Evolutionary conservation across 2,113 vertebrate species (phyloP).

Genomic region (Mesocricetus auratus): DNA sequence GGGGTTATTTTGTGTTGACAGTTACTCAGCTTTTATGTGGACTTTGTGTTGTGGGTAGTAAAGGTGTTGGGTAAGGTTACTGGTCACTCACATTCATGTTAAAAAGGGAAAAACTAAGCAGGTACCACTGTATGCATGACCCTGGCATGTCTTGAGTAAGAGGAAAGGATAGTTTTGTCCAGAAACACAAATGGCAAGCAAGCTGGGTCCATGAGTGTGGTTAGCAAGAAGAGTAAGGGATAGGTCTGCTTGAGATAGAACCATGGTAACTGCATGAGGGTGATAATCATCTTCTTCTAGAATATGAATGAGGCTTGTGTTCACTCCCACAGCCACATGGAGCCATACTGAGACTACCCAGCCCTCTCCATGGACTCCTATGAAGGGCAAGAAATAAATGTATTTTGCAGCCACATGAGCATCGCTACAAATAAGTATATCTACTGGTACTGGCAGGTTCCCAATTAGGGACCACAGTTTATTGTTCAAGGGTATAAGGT

Average conservation of each 20-base stretch:
- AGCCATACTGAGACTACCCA: conserved; percentile 65
- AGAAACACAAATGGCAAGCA: not conserved
- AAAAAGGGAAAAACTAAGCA: not conserved
- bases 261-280: not conserved
- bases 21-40: not conserved
- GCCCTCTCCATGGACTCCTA: not conserved
- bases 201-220: not conserved
- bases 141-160: not conserved
- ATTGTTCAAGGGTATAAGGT: conserved; percentile 56
- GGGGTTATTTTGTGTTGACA: not conserved
- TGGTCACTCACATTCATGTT: not conserved
- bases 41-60: not conserved
- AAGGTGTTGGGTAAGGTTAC: not conserved
- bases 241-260: not conserved
- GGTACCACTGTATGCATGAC: not conserved
- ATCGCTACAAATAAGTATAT: conserved; percentile 55
- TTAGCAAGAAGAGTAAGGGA: too few species aligned
- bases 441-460: conserved; percentile 70
- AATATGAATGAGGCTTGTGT: not conserved
- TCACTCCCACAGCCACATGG: conserved; percentile 34
- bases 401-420: conserved; percentile 33
- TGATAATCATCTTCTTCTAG: not conserved
- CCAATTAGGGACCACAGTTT: conserved; percentile 17
- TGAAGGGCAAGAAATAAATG: conserved; percentile 65
- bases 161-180: not conserved